Percentiles rank a stretch among this genome's conserved stretches.
phyloP scores from a whole-genome alignment of 2,113 vertebrate genomes.

The Raja brachyura region DNA sequence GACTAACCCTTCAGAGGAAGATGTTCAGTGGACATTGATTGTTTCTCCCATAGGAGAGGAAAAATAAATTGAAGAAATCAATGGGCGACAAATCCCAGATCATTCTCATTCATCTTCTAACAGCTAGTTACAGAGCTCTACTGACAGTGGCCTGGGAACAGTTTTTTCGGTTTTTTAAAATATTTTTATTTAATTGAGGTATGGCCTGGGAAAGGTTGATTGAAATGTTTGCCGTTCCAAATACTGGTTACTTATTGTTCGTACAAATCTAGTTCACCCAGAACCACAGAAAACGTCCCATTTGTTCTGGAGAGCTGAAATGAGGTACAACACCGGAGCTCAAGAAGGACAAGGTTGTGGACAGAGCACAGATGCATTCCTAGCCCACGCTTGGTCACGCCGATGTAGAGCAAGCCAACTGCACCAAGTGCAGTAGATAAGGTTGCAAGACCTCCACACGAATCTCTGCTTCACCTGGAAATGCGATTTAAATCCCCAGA shows the following conservation, averaged over 20 bases:
- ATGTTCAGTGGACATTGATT: background rate
- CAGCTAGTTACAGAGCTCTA: background rate
- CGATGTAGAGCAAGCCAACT: no score
- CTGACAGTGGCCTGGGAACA: background rate
- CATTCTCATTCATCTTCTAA: background rate
- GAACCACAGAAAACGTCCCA: background rate
- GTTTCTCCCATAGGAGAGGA: background rate
- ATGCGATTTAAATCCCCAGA: no score
- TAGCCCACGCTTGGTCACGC: no score
- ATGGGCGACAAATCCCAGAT: background rate
- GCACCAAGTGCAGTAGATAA: no score
- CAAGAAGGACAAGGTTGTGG: no score
- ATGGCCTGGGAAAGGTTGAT: no score
- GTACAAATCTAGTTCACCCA: background rate
- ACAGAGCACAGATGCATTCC: no score
- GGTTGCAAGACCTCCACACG: no score
- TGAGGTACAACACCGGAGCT: no score
- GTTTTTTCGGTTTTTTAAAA: no score
- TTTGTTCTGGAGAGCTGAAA: background rate
- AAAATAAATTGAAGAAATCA: constrained; percentile 7
- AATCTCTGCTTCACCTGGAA: no score
- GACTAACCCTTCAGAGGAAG: background rate
- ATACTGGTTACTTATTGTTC: background rate
- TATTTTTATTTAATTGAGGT: no score
- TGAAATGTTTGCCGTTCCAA: background rate